Conservation (phyloP, 2,797 vertebrate species). For the Garrulus glandarius region DNA sequence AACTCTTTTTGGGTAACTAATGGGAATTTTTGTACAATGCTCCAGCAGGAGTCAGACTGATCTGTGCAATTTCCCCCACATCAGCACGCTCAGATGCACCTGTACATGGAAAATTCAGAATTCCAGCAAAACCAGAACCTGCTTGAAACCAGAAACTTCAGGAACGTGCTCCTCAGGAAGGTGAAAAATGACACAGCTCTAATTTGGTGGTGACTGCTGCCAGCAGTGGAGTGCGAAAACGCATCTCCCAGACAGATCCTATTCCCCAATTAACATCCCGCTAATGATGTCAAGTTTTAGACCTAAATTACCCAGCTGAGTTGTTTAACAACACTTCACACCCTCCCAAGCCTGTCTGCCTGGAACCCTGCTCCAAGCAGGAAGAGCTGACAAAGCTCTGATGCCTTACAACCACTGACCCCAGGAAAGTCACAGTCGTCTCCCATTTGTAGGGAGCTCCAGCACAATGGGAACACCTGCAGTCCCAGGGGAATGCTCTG, state of each 20-base stretch:
- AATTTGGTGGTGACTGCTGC: neutral
- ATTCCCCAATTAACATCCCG: neutral
- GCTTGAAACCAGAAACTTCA: neutral
- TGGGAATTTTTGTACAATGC: neutral
- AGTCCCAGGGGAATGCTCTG: neutral
- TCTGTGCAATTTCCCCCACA: neutral
- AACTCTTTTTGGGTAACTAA: neutral
- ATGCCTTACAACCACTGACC: neutral
- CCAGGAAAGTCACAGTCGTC: neutral
- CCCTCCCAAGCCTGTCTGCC: neutral
- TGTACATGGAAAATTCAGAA: fast-evolving
- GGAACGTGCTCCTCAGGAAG: neutral
- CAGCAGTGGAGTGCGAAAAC: neutral
- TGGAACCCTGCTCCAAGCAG: neutral
- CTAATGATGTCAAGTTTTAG: neutral
- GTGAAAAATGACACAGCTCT: neutral
- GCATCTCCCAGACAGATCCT: neutral
- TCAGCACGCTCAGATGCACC: neutral
- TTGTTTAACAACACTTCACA: neutral
- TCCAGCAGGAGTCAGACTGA: neutral
- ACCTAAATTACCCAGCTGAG: neutral
- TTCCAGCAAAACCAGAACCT: neutral
- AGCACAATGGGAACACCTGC: neutral
- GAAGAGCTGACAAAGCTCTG: neutral
- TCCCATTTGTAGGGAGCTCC: neutral